These are phyloP conservation scores for Magallana nippona DNA, from an alignment of 2,888 invertebrate species.

Conservation along the genomic window DNA sequence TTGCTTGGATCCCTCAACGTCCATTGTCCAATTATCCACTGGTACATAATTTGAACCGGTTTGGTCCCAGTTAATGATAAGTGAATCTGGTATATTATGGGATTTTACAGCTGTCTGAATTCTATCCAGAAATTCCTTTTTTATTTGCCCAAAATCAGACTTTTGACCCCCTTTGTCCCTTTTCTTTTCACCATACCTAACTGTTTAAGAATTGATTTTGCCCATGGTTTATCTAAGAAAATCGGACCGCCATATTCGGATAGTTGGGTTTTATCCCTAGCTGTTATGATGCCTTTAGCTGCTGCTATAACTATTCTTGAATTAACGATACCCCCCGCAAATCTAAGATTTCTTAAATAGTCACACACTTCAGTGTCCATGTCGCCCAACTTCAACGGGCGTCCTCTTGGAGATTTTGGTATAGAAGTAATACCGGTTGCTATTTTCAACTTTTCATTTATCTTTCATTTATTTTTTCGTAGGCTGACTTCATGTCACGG, in stretches of 20 bases:
- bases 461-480: not conserved
- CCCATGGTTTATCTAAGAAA: slow-evolving; percentile 1
- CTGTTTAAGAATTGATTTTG: slow-evolving; percentile 38
- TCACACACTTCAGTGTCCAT: slow-evolving; percentile 40
- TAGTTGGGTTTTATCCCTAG: not conserved
- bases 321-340: slow-evolving; percentile 42
- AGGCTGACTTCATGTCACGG: slow-evolving; percentile 31
- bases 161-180: slow-evolving; percentile 43
- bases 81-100: slow-evolving; percentile 18
- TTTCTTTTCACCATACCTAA: slow-evolving; percentile 43
- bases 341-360: slow-evolving; percentile 35
- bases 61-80: slow-evolving; percentile 29
- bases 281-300: slow-evolving; percentile 37
- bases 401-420: slow-evolving; percentile 40
- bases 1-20: not conserved
- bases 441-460: not conserved
- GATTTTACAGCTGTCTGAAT: not conserved
- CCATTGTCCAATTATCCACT: slow-evolving; percentile 39
- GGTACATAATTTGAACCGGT: slow-evolving; percentile 36
- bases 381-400: slow-evolving; percentile 41
- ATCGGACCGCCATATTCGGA: slow-evolving; percentile 39
- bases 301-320: slow-evolving; percentile 36
- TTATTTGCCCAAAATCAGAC: slow-evolving; percentile 32
- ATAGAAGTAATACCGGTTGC: not conserved
- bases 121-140: slow-evolving; percentile 7